phyloP scores from a whole-genome alignment of 2,113 vertebrate species.

The Neomonachus schauinslandi region DNA sequence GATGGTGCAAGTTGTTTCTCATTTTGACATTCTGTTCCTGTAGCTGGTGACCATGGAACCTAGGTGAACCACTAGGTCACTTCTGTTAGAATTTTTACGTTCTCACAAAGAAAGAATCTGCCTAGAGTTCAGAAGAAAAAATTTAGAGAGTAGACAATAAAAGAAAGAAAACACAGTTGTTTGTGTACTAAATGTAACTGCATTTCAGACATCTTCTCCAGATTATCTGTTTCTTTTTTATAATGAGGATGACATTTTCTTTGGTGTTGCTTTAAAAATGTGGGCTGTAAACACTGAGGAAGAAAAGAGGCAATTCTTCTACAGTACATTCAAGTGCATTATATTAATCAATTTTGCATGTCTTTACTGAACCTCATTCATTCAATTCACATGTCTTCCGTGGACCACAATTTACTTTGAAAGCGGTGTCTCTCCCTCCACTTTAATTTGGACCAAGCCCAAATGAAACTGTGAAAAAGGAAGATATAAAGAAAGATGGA shows the following conservation, averaged over 20 bases:
- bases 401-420: background rate
- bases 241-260: constrained; percentile 55
- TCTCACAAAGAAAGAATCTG: background rate
- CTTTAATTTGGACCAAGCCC: constrained; percentile 83
- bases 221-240: background rate
- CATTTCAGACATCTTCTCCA: constrained; percentile 5
- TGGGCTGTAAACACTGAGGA: background rate
- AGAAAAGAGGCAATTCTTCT: background rate
- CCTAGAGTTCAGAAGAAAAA: background rate
- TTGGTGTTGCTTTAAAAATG: constrained; percentile 23
- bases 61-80: background rate
- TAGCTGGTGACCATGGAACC: background rate
- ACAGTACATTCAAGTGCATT: background rate
- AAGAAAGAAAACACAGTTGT: background rate
- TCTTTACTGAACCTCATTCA: background rate
- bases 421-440: constrained; percentile 70
- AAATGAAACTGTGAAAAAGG: constrained; percentile 80
- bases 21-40: background rate
- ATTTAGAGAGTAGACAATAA: background rate
- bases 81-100: background rate
- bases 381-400: background rate
- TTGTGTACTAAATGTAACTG: constrained; percentile 18
- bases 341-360: background rate
- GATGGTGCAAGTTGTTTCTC: background rate
- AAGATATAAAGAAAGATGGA: constrained; percentile 69